These are phyloP conservation scores for Drosophila navojoa DNA, from an alignment of 1,140 invertebrate species.

Conservation along the genomic window DNA sequence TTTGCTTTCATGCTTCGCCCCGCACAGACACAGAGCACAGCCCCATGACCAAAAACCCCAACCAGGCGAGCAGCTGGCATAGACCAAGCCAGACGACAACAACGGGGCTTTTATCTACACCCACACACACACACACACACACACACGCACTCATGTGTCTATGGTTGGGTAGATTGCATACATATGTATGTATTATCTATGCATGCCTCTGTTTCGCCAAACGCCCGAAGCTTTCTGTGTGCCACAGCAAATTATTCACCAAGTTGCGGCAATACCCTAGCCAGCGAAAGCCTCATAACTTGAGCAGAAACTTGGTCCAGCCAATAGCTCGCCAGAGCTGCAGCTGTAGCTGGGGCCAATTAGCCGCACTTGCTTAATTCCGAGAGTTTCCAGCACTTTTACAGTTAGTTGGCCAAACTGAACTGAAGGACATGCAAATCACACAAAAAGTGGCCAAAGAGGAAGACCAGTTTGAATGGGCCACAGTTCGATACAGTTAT, in stretches of 20 bases:
- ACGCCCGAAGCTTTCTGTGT: constrained; percentile 66
- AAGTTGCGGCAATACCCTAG: constrained; percentile 49
- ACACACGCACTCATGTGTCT: neutral
- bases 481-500: too few relatives aligned
- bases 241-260: constrained; percentile 70
- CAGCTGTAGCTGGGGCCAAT: neutral
- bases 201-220: constrained; percentile 52
- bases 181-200: constrained; percentile 48
- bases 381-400: too few relatives aligned
- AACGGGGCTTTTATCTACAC: constrained; percentile 46
- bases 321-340: too few relatives aligned
- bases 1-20: constrained; percentile 65
- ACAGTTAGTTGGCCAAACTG: too few relatives aligned
- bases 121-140: constrained; percentile 11
- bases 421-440: too few relatives aligned
- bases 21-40: constrained; percentile 46
- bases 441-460: too few relatives aligned
- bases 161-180: constrained; percentile 9
- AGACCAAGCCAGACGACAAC: constrained; percentile 48
- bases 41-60: constrained; percentile 32
- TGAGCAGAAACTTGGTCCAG: neutral
- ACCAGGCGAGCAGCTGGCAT: neutral
- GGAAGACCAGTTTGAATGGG: too few relatives aligned
- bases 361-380: neutral
- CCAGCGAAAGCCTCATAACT: constrained; percentile 8